Evolutionary conservation across 2,888 invertebrate genomes (phyloP), one percentile per base, ranked within the genome.

Genomic region (Troilus luridus): DNA sequence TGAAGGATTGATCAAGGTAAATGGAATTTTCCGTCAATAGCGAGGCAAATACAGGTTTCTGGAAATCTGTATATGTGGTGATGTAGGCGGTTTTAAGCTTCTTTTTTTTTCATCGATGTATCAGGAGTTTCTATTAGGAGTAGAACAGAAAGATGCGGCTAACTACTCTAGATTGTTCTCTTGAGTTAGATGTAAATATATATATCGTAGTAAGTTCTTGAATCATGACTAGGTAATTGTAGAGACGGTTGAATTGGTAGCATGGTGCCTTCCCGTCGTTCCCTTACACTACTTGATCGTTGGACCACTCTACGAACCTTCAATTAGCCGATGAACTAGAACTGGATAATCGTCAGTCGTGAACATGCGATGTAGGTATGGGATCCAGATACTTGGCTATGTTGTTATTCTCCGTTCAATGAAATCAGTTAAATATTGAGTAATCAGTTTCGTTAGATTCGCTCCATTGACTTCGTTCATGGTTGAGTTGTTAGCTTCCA

Each of bases 401-500:
- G 6, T 27, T 9, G 27, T 77, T 27, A 27, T 17, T 8, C 27
- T 17, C 17, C 41, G 17, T 77, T 27, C 41, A 41, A 77, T 27
- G 27, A 41, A 77, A 77, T 77, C 19, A 77, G 41, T 77, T 41
- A 77, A 77, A 17, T 41, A 77, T 41, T 77, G 72, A 77, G 72
- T 41, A 77, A 77, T 41, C 72, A 27, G 72, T 77, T 77, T 77
- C 72, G 27, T 27, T 72, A 27, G 72, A 12, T 72, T 72, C 72
- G 72, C 27, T 77, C 41, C 72, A 41, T 17, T 41, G 9, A 5
- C 19, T 77, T 41, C 17, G 8, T 77, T 27, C 19, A 77, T 77
- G 27, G 17, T 17, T 17, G 41, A 77, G 72, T 7, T 77, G 27
- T 77, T 77, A 41, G 8, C 17, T 17, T 77, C 1, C 10, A 24